Percentiles rank a stretch among this genome's conserved stretches.
Conservation (phyloP, 2,888 invertebrate species). For the Autographa pulchrina region DNA sequence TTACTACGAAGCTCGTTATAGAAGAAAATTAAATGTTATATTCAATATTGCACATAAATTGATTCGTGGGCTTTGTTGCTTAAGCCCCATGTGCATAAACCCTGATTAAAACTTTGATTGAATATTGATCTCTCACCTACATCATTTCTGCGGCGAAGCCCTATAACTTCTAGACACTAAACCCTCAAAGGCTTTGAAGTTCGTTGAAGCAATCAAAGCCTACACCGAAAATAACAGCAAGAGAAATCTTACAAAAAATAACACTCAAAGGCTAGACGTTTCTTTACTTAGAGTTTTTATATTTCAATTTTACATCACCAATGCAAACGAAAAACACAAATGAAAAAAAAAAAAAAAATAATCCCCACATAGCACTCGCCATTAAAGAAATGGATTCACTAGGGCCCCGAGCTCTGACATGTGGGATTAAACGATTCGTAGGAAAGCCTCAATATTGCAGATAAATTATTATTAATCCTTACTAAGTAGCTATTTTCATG, state of each 20-base stretch:
- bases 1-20: constrained; percentile 43
- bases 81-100: constrained; percentile 56
- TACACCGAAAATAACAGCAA: too few species aligned
- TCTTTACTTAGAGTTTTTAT: constrained; percentile 60
- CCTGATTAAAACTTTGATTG: constrained; percentile 77
- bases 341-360: constrained; percentile 9
- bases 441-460: background rate
- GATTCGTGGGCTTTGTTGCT: constrained; percentile 68
- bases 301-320: constrained; percentile 32
- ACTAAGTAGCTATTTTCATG: background rate
- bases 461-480: constrained; percentile 1
- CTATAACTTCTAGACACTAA: constrained; percentile 4
- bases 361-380: constrained; percentile 2
- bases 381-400: constrained; percentile 16
- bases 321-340: constrained; percentile 15
- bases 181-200: constrained; percentile 47
- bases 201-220: too few species aligned
- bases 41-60: constrained; percentile 69
- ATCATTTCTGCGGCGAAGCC: constrained; percentile 56
- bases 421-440: background rate
- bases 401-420: background rate
- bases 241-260: too few species aligned
- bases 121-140: constrained; percentile 70
- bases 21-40: constrained; percentile 47
- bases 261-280: constrained; percentile 58